Conservation (phyloP, 2,797 vertebrate genomes). For the Lemur catta region DNA sequence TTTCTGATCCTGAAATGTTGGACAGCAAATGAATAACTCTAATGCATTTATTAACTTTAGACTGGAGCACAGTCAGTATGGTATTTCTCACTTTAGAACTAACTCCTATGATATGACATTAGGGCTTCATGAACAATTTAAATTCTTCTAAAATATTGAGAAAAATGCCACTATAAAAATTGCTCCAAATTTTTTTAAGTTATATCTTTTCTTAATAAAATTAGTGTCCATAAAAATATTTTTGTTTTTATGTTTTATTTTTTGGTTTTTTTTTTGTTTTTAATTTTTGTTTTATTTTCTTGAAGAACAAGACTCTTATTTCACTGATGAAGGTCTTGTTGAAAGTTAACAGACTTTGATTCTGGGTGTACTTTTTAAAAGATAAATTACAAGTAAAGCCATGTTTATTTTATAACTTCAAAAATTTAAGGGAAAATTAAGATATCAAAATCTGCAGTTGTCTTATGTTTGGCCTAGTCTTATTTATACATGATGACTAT, state of each 20-base stretch:
- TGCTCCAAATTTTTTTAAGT: neutral
- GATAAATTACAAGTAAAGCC: neutral
- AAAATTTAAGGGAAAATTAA: neutral
- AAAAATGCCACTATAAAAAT: neutral
- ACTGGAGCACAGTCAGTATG: neutral
- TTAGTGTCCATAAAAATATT: neutral
- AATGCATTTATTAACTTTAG: neutral
- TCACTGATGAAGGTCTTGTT: neutral
- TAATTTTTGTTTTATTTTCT: neutral
- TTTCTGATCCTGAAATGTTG: neutral
- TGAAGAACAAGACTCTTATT: neutral
- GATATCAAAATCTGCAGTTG: neutral
- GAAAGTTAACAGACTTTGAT: neutral
- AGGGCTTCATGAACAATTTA: neutral
- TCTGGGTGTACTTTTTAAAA: neutral
- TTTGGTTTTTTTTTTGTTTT: neutral
- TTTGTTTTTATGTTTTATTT: neutral
- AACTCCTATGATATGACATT: neutral
- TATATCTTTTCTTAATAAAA: neutral
- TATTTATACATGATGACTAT: neutral
- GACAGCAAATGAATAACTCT: neutral
- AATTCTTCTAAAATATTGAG: neutral
- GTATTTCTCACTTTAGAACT: neutral
- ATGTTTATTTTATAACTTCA: neutral
- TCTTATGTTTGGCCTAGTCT: neutral